Evolutionary conservation across 2,797 vertebrate species (phyloP).

Genomic region (Halcyon chelicuti): DNA sequence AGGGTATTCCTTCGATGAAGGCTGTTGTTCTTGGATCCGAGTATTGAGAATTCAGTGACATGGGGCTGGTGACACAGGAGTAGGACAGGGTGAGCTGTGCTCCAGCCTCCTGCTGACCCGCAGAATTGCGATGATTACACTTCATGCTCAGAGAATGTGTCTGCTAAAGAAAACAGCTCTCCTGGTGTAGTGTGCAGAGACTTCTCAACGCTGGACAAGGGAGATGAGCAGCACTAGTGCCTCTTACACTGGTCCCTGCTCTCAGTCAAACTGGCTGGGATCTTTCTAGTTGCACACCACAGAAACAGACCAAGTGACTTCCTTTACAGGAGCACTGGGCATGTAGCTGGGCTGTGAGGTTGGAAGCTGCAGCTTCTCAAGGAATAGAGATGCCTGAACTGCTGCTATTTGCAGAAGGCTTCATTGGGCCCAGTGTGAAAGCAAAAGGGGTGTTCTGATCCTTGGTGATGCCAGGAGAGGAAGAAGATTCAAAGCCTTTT

Average conservation of each 20-base stretch:
- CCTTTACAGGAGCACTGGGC: not conserved
- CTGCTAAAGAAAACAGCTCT: not conserved
- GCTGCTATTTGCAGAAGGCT: not conserved
- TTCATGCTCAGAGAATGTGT: not conserved
- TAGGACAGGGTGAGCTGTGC: not conserved
- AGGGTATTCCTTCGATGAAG: not conserved
- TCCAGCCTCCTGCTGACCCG: not conserved
- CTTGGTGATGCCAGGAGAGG: not conserved
- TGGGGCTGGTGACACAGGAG: not conserved
- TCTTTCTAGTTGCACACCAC: accelerated
- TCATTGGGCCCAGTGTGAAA: not conserved
- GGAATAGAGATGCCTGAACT: not conserved
- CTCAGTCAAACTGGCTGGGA: not conserved
- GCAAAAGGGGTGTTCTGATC: not conserved
- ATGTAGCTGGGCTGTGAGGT: not conserved
- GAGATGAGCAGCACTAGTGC: not conserved
- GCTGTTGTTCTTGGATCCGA: not conserved
- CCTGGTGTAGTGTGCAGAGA: not conserved
- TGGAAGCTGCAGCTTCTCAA: not conserved
- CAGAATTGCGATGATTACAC: not conserved
- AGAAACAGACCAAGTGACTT: not conserved
- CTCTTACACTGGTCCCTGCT: not conserved
- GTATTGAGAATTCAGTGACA: not conserved
- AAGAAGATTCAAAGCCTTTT: not conserved
- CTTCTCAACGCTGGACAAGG: not conserved